Base-by-base conservation (phyloP, 2,888 invertebrate genomes). In the Chrysodeixis includens region DNA sequence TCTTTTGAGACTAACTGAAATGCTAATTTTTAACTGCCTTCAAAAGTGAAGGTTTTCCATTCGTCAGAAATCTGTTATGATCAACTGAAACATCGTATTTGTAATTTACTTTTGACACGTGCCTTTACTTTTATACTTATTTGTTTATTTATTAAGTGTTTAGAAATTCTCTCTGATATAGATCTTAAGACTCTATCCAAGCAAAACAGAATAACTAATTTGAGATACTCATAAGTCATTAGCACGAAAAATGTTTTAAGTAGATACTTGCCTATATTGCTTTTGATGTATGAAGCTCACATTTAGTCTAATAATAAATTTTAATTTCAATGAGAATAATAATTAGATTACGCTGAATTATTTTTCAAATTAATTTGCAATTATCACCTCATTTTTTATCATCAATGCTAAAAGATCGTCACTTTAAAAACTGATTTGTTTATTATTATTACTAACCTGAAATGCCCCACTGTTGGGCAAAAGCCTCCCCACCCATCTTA, bases 11-110 rank as follows among this genome's bases (percentile, higher is more conserved):
- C 49, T 54, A 14, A 54, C 51, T 57, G 40, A 30, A 30, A 73
- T 62, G 78, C 22, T 67, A 67, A 77, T 73, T 57, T 77, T 62
- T 26, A 26, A 26, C 3, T 6, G 26, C 26, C 6, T 26, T 26
- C 26, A 26, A 4, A 4, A 26, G 6, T 4, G 2, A 26, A 26
- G 3, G 2, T 26, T 26, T 26, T 26, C 26, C 2, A 26, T 26
- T 26, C 26, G 6, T 26, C 26, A 4, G 26, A 26, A n/a, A n/a
- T n/a, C n/a, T n/a, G n/a, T n/a, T n/a, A n/a, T n/a, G n/a, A n/a
- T n/a, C n/a, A n/a, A n/a, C n/a, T n/a, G n/a, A n/a, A n/a, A 26
- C 6, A 26, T 26, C 26, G 26, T 26, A 26, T 26, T 26, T 26
- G n/a, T 26, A 26, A 60, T 74, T 59, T 62, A 54, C 51, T 51